A percentile compares a stretch with the other conserved stretches of the same genome.
Conservation (phyloP, 1,140 invertebrate species). For the Magallana ariakensis region DNA sequence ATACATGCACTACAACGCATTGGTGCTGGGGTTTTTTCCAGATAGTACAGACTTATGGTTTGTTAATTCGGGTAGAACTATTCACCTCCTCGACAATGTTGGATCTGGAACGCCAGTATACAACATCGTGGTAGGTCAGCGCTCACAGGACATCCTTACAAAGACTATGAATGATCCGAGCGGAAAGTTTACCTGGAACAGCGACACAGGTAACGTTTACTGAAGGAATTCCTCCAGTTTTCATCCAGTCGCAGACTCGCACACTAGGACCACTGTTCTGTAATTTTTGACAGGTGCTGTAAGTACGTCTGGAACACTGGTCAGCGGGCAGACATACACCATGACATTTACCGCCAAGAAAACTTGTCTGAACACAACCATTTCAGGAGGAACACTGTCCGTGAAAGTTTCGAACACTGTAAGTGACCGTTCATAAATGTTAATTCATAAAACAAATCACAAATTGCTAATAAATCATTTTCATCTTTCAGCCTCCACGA, state of each 20-base stretch:
- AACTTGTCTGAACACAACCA: not conserved
- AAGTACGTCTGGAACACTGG: not conserved
- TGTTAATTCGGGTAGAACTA: slow-evolving; percentile 2
- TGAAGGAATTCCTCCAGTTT: too few relatives aligned
- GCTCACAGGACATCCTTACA: not conserved
- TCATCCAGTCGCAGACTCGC: too few relatives aligned
- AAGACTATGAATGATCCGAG: not conserved
- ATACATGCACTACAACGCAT: too few relatives aligned
- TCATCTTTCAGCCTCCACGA: not conserved
- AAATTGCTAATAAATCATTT: not conserved
- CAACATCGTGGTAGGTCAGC: not conserved
- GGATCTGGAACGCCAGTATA: not conserved
- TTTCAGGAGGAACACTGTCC: not conserved
- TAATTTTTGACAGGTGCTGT: not conserved
- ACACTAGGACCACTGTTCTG: too few relatives aligned
- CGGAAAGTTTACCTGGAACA: slow-evolving; percentile 13
- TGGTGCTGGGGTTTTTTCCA: not conserved
- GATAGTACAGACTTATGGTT: not conserved
- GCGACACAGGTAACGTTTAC: not conserved
- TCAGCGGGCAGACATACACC: not conserved
- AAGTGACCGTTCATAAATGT: not conserved
- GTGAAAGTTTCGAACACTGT: slow-evolving; percentile 1
- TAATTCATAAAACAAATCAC: not conserved
- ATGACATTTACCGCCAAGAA: slow-evolving; percentile 10
- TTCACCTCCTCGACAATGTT: not conserved